A percentile compares a stretch with the other conserved stretches of the same genome.
phyloP scores from a whole-genome alignment of 1,140 invertebrate species.

The Calycopis cecrops region DNA sequence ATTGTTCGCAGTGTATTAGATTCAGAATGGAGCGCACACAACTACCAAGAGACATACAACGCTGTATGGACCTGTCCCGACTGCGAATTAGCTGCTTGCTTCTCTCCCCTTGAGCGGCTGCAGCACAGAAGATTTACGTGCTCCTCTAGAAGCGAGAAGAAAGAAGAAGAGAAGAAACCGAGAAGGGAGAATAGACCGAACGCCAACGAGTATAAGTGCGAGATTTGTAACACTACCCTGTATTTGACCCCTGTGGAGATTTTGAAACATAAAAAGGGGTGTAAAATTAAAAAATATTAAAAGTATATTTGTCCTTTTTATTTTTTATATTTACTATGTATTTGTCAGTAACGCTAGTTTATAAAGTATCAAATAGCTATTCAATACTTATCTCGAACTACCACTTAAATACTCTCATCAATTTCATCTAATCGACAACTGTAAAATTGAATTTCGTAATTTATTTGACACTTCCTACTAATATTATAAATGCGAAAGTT shows the following conservation, averaged over 20 bases:
- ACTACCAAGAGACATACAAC: constrained; percentile 71
- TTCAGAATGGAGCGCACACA: constrained; percentile 77
- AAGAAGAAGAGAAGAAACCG: constrained; percentile 41
- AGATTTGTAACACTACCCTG: constrained; percentile 81
- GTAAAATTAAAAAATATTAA: constrained; percentile 64
- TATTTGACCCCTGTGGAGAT: constrained; percentile 85
- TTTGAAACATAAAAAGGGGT: constrained; percentile 83
- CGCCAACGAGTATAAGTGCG: constrained; percentile 82
- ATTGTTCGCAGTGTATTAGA: constrained; percentile 73
- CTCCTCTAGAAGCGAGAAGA: constrained; percentile 45
- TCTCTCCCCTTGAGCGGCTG: constrained; percentile 77
- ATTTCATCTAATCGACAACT: no score
- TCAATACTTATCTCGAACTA: no score
- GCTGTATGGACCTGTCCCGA: constrained; percentile 76
- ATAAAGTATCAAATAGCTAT: no score
- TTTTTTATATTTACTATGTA: no score
- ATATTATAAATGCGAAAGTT: no score
- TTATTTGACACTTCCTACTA: no score
- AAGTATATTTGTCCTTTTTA: no score
- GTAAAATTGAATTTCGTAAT: no score
- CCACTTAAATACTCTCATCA: no score
- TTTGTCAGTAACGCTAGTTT: no score
- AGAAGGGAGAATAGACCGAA: constrained; percentile 76
- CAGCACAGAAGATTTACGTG: constrained; percentile 70
- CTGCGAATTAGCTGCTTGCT: constrained; percentile 70